These are phyloP conservation scores for Paralichthys olivaceus DNA, from an alignment of 2,113 vertebrate genomes.

Conservation along the genomic window DNA sequence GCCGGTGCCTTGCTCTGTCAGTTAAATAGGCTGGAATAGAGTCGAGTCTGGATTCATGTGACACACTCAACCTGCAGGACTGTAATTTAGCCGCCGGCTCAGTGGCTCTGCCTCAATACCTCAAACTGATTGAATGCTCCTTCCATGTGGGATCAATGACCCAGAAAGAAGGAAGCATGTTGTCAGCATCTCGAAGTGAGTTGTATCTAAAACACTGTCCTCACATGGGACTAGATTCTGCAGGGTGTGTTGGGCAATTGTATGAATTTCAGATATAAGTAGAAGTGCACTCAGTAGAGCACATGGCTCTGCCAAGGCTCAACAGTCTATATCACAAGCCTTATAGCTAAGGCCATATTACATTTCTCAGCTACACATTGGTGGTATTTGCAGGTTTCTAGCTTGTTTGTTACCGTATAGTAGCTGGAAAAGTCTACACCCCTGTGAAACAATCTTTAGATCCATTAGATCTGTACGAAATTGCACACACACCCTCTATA, in stretches of 20 bases:
- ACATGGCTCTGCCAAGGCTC: too few species aligned
- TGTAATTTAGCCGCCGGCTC: slow-evolving; percentile 62
- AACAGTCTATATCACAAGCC: too few species aligned
- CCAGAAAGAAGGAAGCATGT: slow-evolving; percentile 26
- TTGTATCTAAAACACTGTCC: neutral
- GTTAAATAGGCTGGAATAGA: slow-evolving; percentile 60
- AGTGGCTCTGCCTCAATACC: slow-evolving; percentile 55
- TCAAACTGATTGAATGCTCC: slow-evolving; percentile 66
- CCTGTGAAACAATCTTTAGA: too few species aligned
- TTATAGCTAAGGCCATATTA: too few species aligned
- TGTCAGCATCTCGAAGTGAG: slow-evolving; percentile 25
- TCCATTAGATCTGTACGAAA: too few species aligned
- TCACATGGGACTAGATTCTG: neutral
- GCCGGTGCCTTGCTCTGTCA: slow-evolving; percentile 25
- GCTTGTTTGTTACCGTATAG: too few species aligned
- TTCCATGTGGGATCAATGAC: slow-evolving; percentile 43
- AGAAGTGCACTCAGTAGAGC: too few species aligned
- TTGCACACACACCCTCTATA: too few species aligned
- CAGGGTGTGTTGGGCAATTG: neutral
- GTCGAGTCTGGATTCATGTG: slow-evolving; percentile 42
- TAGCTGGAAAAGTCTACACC: too few species aligned
- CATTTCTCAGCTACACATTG: too few species aligned
- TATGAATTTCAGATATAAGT: neutral
- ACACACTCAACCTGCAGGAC: slow-evolving; percentile 60
- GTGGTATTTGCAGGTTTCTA: too few species aligned